A percentile compares a stretch with the other conserved stretches of the same genome.
Conservation (phyloP, 2,113 vertebrate genomes). For the Romanogobio albipinnatus region DNA sequence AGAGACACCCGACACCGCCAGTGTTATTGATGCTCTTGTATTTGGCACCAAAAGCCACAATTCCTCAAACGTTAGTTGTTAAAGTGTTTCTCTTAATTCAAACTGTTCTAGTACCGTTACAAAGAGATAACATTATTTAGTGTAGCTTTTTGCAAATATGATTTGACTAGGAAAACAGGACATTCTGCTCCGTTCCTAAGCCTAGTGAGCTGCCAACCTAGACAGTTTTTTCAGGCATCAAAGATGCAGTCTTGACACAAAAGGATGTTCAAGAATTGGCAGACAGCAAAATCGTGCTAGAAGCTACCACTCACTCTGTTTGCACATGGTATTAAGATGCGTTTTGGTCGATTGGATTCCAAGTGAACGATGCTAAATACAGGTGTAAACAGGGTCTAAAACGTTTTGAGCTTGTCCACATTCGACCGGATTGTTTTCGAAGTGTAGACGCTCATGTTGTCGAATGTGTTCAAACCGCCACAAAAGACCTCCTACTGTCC, state of each 20-base stretch:
- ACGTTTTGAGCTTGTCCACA: no score
- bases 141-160: slow-evolving; percentile 6
- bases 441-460: no score
- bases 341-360: no score
- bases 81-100: neutral
- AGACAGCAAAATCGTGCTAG: neutral
- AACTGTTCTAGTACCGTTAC: neutral
- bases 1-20: neutral
- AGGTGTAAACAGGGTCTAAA: no score
- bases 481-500: no score
- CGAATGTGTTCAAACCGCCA: no score
- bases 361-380: no score
- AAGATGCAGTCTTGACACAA: neutral
- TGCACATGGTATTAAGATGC: no score
- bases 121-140: neutral
- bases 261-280: neutral
- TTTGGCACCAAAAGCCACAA: slow-evolving; percentile 1
- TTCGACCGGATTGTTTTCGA: no score
- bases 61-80: neutral
- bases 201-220: neutral
- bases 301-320: neutral
- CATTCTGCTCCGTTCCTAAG: neutral
- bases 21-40: neutral
- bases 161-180: neutral
- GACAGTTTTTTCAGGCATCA: neutral